A percentile compares a stretch with the other conserved stretches of the same genome.
Evolutionary conservation across 2,113 vertebrate genomes (phyloP).

Genomic region (Notiomystis cincta): DNA sequence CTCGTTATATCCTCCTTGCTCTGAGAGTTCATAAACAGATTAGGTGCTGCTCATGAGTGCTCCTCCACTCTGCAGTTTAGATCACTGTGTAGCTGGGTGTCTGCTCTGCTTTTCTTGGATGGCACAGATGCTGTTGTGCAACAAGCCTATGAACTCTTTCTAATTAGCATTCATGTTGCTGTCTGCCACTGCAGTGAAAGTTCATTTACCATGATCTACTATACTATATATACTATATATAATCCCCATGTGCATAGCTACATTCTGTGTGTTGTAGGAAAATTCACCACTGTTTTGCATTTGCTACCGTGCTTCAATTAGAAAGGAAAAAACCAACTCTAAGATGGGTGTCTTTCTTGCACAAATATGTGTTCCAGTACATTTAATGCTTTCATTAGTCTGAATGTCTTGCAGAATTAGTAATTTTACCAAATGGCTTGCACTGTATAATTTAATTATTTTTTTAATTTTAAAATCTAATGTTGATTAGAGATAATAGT

Average conservation of each 20-base stretch:
- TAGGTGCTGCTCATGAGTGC: neutral
- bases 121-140: neutral
- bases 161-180: neutral
- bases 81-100: accelerated
- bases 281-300: neutral
- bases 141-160: neutral
- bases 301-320: neutral
- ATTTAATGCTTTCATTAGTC: neutral
- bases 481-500: neutral
- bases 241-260: neutral
- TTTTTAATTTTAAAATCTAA: neutral
- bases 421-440: neutral
- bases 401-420: neutral
- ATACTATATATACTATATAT: neutral
- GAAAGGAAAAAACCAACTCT: neutral
- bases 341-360: neutral
- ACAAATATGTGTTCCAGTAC: neutral
- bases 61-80: neutral
- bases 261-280: neutral
- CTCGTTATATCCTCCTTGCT: neutral
- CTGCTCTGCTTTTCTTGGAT: neutral
- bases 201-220: neutral
- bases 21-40: neutral
- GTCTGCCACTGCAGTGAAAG: neutral
- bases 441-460: neutral